Evolutionary conservation across 2,113 vertebrate genomes (phyloP).

Genomic region (Salminus brasiliensis): DNA sequence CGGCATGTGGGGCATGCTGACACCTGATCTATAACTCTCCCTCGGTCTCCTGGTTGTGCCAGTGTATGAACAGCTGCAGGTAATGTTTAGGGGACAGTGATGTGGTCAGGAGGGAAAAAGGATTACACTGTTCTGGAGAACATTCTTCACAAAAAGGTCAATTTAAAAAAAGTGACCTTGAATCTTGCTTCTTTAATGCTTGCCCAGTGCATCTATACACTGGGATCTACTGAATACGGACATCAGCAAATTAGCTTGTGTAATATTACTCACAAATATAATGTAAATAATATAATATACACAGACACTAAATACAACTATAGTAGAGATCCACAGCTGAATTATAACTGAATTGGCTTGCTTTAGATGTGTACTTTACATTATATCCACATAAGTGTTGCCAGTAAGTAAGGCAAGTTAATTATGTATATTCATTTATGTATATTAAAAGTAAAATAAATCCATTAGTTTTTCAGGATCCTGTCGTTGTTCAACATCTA

Average conservation of each 20-base stretch:
- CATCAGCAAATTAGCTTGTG: not conserved
- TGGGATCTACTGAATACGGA: not conserved
- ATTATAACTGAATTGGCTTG: no score
- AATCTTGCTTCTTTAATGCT: constrained; percentile 1
- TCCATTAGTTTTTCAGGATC: no score
- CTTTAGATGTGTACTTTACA: no score
- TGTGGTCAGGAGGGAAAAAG: constrained; percentile 29
- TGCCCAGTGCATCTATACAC: not conserved
- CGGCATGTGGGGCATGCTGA: constrained; percentile 6
- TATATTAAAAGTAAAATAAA: no score
- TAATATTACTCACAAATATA: not conserved
- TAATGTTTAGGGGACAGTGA: constrained; percentile 4
- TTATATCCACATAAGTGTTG: no score
- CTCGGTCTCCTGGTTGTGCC: constrained; percentile 1
- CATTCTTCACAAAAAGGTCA: constrained; percentile 40
- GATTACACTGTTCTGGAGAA: constrained; percentile 44
- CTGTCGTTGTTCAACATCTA: no score
- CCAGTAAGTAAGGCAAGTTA: no score
- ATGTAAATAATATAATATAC: not conserved
- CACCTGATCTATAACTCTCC: constrained; percentile 29
- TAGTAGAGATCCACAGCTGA: no score
- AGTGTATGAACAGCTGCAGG: constrained; percentile 47
- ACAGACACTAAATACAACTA: not conserved
- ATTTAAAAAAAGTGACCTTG: not conserved
- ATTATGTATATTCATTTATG: no score